These are phyloP conservation scores for Mantis religiosa DNA, from an alignment of 2,888 invertebrate genomes.

Conservation along the genomic window DNA sequence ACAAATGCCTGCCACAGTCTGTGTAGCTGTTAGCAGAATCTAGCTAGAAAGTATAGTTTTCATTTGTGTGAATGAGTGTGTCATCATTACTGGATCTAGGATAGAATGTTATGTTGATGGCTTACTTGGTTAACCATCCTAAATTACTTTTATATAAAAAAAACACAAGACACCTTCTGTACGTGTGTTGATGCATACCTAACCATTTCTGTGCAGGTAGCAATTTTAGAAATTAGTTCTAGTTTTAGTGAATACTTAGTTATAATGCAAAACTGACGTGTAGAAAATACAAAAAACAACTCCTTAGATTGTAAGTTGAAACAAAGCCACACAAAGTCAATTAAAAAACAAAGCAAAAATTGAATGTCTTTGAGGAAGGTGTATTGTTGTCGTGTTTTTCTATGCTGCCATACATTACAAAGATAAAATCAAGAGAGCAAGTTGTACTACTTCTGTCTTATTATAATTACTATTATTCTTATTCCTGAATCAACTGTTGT, in stretches of 20 bases:
- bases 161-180: not conserved
- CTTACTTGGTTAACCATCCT: not conserved
- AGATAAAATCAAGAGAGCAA: not conserved
- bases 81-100: too few species aligned
- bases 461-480: not conserved
- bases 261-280: not conserved
- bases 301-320: slow-evolving; percentile 23
- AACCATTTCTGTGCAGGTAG: not conserved
- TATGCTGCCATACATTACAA: slow-evolving; percentile 15
- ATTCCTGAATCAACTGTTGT: not conserved
- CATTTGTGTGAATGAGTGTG: not conserved
- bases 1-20: too few species aligned
- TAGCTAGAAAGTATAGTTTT: not conserved
- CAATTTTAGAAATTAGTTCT: not conserved
- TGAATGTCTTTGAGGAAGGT: slow-evolving; percentile 8
- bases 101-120: too few species aligned
- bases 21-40: too few species aligned
- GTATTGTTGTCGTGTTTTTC: slow-evolving; percentile 23
- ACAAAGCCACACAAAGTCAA: slow-evolving; percentile 26
- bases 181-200: not conserved
- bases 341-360: slow-evolving; percentile 24
- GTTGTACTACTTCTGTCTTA: not conserved
- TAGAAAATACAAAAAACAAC: not conserved
- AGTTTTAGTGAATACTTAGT: not conserved
- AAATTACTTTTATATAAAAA: too few species aligned